Evolutionary conservation across 2,797 vertebrate species (phyloP), one percentile per base, ranked within the genome.

Genomic region (Sebastes alutus): DNA sequence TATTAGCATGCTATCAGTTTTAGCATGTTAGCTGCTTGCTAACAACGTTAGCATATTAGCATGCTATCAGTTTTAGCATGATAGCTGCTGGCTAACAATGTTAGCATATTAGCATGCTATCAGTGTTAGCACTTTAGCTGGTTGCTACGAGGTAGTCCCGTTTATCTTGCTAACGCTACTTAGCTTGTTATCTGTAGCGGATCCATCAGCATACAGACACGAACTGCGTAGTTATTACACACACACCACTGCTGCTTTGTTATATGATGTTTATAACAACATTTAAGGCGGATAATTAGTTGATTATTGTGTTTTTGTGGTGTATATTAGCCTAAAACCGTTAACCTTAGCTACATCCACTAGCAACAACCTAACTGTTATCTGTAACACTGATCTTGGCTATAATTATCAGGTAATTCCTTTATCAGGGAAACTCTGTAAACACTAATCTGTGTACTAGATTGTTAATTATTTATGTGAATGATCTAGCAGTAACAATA

Each of bases 41-140:
- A 16, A 46, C 38, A 60, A 6, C 16, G 5, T 1, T 42, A 42
- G 38, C 38, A 16, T 42, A 6, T 82, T 92, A 91, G 59, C 42
- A 82, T 77, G 91, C 91, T 94, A 93, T 72, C 71, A 6, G 42
- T 23, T 12, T 83, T 92, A 65, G 86, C 92, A 46, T 7, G 6
- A 2, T 18, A 46, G 6, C 92, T 60, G 18, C 4, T 46, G 38
- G 6, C 33, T 82, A 27, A 46, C 38, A 60, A 6, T 42, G 5
- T 1, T 42, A 42, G 38, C 38, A 16, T 42, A 6, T 7, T 42
- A 42, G 38, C 38, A 42, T 42, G 14, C 38, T 42, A 42, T 16
- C 38, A 16, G 38, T 42, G 14, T 42, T 42, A 42, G 38, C 38
- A 42, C 6, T 6, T 42, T 16, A 6, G 38, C 38, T 42, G 5